Evolutionary conservation across 2,888 invertebrate genomes (phyloP).

Genomic region (Cheilosia impressa): DNA sequence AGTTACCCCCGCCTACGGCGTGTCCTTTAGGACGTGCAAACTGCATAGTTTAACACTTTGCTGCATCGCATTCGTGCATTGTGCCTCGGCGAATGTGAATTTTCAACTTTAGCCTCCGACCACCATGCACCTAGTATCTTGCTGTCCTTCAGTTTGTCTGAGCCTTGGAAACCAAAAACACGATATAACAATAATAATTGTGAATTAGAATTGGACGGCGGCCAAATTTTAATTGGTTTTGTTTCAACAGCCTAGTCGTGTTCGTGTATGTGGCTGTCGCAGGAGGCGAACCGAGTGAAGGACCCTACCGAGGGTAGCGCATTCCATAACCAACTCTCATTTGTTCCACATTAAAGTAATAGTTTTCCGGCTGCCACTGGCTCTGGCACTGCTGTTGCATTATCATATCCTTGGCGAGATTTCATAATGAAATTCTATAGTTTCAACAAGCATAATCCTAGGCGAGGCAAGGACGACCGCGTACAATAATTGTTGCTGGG

Average conservation of each 20-base stretch:
- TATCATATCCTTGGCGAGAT: slow-evolving; percentile 67
- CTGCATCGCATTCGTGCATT: slow-evolving; percentile 28
- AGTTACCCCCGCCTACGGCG: slow-evolving; percentile 5
- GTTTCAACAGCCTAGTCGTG: slow-evolving; percentile 70
- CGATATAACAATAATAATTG: slow-evolving; percentile 75
- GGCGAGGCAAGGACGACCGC: slow-evolving; percentile 31
- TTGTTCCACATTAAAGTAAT: slow-evolving; percentile 73
- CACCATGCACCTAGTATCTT: neutral
- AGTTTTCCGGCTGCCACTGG: slow-evolving; percentile 61
- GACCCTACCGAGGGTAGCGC: slow-evolving; percentile 18
- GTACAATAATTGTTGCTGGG: slow-evolving; percentile 69
- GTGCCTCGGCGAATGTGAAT: slow-evolving; percentile 37
- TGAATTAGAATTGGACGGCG: slow-evolving; percentile 74
- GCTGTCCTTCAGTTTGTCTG: slow-evolving; percentile 51
- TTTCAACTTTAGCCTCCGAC: slow-evolving; percentile 21
- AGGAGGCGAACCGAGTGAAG: slow-evolving; percentile 9
- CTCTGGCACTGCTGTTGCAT: slow-evolving; percentile 61
- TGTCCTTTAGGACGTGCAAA: slow-evolving; percentile 62
- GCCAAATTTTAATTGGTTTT: slow-evolving; percentile 76
- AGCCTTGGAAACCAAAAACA: slow-evolving; percentile 59
- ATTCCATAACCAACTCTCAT: slow-evolving; percentile 27
- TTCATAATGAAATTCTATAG: slow-evolving; percentile 73
- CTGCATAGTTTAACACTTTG: slow-evolving; percentile 66
- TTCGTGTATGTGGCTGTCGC: neutral
- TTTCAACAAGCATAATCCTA: slow-evolving; percentile 61